Percentiles rank a stretch among this genome's conserved stretches.
These are phyloP conservation scores for Pachyrhynchus sulphureomaculatus DNA, from an alignment of 1,140 invertebrate genomes.

Conservation along the genomic window DNA sequence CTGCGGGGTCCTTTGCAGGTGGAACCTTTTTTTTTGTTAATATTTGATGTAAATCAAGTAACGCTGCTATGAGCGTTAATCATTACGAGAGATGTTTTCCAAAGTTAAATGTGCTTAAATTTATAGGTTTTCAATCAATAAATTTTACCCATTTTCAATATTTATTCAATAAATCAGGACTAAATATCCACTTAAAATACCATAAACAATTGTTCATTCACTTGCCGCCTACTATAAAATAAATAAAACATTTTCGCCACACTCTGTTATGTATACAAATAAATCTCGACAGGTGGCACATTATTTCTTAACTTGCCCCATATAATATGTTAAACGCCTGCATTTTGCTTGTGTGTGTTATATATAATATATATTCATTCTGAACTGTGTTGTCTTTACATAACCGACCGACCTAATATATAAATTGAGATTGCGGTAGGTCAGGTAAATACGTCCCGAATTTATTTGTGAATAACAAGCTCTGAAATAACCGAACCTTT, in stretches of 20 bases:
- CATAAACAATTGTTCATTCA: no score
- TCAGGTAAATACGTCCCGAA: constrained; percentile 13
- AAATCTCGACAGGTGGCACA: constrained; percentile 14
- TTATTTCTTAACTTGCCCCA: constrained; percentile 2
- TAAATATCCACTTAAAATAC: no score
- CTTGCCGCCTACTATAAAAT: not conserved
- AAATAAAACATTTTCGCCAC: not conserved
- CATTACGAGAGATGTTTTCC: no score
- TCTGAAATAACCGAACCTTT: constrained; percentile 3
- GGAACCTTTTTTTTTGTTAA: no score
- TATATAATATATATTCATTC: not conserved
- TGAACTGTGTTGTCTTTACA: no score
- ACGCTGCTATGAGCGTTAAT: no score
- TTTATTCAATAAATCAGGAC: no score
- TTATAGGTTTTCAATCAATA: no score
- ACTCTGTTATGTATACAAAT: constrained; percentile 6
- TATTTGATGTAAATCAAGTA: no score
- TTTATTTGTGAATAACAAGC: constrained; percentile 17
- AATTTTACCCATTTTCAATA: no score
- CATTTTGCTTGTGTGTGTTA: not conserved
- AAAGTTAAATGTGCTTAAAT: no score
- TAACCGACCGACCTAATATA: constrained; percentile 3
- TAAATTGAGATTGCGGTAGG: constrained; percentile 9
- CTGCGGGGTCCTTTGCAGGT: no score
- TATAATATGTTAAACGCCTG: constrained; percentile 11